Conservation (phyloP, 2,888 invertebrate species). For the Omphaloscelis lunosa region DNA sequence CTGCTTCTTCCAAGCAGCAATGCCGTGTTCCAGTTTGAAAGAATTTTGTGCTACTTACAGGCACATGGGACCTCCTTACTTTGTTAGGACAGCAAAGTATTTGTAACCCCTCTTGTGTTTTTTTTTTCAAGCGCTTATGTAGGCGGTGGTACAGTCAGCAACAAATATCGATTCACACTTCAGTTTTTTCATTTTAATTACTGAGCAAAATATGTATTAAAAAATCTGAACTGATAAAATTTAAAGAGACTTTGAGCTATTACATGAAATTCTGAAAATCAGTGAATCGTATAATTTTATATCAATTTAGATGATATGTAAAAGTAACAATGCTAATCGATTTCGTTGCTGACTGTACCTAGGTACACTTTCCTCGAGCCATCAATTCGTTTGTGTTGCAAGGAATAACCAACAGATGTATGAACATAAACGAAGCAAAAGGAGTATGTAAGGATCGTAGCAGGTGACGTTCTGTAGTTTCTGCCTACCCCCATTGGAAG, state of each 20-base stretch:
- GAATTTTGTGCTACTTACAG: not conserved
- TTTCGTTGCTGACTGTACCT: not conserved
- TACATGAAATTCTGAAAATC: not conserved
- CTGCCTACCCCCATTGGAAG: no score
- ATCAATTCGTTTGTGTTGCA: not conserved
- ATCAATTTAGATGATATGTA: not conserved
- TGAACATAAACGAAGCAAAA: not conserved
- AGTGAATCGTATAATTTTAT: not conserved
- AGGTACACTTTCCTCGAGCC: not conserved
- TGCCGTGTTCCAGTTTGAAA: not conserved
- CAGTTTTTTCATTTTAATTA: not conserved
- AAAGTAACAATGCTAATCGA: not conserved
- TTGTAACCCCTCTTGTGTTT: not conserved
- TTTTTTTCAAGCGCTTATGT: not conserved
- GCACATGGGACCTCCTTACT: not conserved
- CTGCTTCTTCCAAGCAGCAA: not conserved
- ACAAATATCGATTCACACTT: no score
- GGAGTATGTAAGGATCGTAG: not conserved
- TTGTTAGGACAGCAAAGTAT: not conserved
- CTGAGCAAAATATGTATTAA: not conserved
- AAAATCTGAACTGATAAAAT: not conserved
- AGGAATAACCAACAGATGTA: not conserved
- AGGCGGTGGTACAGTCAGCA: not conserved
- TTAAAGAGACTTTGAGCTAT: not conserved
- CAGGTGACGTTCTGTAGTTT: not conserved